These are phyloP conservation scores for Agapostemon virescens DNA, from an alignment of 2,888 invertebrate genomes.

Conservation along the genomic window DNA sequence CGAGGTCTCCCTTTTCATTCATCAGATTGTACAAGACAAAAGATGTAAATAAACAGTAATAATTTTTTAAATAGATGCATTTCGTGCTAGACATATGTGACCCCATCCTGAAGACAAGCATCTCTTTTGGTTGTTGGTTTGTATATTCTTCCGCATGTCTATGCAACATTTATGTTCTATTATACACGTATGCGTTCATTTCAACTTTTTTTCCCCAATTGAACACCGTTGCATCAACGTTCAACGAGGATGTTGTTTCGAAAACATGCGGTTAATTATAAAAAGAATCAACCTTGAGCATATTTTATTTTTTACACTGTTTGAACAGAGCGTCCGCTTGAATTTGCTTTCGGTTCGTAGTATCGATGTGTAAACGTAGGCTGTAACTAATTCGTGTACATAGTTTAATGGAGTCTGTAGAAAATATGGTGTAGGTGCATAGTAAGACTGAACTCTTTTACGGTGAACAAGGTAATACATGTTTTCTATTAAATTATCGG, in stretches of 20 bases:
- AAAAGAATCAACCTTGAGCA: constrained; percentile 9
- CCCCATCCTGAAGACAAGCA: constrained; percentile 24
- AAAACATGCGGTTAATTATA: background rate
- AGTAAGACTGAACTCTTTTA: constrained; percentile 11
- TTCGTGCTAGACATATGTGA: constrained; percentile 23
- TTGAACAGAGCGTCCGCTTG: constrained; percentile 13
- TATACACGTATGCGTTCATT: background rate
- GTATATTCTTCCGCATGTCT: constrained; percentile 21
- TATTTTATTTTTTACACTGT: constrained; percentile 15
- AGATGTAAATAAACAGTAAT: constrained; percentile 49
- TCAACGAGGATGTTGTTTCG: background rate
- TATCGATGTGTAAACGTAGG: constrained; percentile 12
- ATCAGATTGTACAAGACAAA: constrained; percentile 38
- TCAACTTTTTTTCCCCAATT: constrained; percentile 1
- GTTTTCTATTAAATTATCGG: background rate
- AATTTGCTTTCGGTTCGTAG: constrained; percentile 31
- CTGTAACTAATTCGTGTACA: constrained; percentile 32
- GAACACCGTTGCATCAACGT: constrained; percentile 3
- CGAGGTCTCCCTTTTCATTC: background rate
- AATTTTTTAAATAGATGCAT: constrained; percentile 21
- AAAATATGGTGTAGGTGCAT: background rate
- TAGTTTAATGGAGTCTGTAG: background rate
- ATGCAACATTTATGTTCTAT: constrained; percentile 17
- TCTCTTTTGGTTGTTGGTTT: constrained; percentile 22
- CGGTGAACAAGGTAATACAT: constrained; percentile 35